Evolutionary conservation across 2,797 vertebrate genomes (phyloP).

Genomic region (Alca torda): DNA sequence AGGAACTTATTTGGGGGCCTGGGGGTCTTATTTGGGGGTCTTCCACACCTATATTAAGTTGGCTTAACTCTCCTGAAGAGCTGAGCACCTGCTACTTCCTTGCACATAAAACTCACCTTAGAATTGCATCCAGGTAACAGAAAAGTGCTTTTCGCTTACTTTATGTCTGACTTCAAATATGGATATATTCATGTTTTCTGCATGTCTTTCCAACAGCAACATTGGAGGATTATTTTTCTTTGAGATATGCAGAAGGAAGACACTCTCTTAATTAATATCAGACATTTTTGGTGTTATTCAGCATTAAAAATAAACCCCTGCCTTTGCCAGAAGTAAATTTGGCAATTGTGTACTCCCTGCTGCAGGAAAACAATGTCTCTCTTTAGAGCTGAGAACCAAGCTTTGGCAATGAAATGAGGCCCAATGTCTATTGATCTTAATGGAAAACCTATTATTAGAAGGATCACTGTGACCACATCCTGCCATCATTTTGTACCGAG

Average conservation of each 20-base stretch:
- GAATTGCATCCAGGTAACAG: background rate
- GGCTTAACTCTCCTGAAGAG: background rate
- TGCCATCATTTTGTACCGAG: conserved; percentile 66
- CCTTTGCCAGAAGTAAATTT: conserved; percentile 74
- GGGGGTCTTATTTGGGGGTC: background rate
- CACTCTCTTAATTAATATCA: conserved; percentile 53
- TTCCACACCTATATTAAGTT: background rate
- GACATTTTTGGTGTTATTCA: conserved; percentile 50
- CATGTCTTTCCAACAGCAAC: background rate
- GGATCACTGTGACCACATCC: conserved; percentile 72
- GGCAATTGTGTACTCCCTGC: conserved; percentile 58
- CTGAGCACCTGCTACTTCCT: background rate
- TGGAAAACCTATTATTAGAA: conserved; percentile 80
- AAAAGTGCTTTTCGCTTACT: background rate
- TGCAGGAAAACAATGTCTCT: conserved; percentile 73
- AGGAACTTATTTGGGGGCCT: background rate
- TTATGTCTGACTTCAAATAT: background rate
- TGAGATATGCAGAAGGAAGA: background rate
- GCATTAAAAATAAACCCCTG: conserved; percentile 70
- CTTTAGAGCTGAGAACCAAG: conserved; percentile 63
- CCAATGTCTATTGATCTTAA: conserved; percentile 76
- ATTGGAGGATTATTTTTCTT: background rate
- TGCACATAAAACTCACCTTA: background rate
- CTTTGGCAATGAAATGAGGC: conserved; percentile 60
- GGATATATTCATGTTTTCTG: background rate